phyloP scores from a whole-genome alignment of 2,888 invertebrate species.

The Aelia acuminata region DNA sequence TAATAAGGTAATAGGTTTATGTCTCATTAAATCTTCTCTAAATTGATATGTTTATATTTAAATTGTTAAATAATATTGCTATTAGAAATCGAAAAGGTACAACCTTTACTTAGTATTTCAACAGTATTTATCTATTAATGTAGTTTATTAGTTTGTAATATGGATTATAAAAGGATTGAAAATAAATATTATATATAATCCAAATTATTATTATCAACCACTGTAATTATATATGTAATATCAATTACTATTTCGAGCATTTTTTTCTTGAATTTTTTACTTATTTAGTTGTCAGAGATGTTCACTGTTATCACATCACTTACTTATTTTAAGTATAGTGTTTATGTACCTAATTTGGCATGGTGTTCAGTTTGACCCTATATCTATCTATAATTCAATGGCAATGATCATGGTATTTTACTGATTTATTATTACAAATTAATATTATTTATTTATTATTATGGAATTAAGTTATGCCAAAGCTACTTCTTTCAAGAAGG shows the following conservation, averaged over 20 bases:
- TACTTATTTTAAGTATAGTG: not conserved
- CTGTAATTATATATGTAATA: not conserved
- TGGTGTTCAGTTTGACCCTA: not conserved
- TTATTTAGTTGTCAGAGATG: not conserved
- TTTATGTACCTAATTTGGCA: not conserved
- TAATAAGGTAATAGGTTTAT: not conserved
- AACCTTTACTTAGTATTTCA: not conserved
- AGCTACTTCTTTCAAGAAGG: not conserved
- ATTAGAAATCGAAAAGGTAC: not conserved
- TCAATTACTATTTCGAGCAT: not conserved
- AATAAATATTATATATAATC: slow-evolving; percentile 22
- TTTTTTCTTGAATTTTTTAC: not conserved
- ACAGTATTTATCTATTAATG: slow-evolving; percentile 7
- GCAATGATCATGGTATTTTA: not conserved
- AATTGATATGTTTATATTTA: not conserved
- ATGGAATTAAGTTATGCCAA: no score
- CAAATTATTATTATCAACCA: slow-evolving; percentile 16
- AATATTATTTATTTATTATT: no score
- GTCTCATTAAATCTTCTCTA: not conserved
- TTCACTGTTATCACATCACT: not conserved
- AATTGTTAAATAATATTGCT: slow-evolving; percentile 3
- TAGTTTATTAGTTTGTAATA: not conserved
- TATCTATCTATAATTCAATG: not conserved
- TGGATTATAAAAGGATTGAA: not conserved
- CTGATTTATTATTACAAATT: not conserved